Evolutionary conservation across 2,888 invertebrate genomes (phyloP).

Genomic region (Andrena praecox): DNA sequence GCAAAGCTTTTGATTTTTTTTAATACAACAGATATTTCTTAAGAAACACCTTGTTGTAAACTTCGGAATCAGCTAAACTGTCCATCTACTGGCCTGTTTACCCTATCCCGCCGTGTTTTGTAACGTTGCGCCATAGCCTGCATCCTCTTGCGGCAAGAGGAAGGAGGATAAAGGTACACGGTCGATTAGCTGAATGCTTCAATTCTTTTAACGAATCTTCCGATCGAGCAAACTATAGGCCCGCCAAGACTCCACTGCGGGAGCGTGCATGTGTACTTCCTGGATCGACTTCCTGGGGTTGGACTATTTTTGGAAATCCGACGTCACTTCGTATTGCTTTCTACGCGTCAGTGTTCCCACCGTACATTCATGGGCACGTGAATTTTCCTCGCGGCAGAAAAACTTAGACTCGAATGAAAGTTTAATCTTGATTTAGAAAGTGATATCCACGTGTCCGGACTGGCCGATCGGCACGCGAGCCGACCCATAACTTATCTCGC

Average conservation of each 20-base stretch:
- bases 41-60: no score
- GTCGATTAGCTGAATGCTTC: background rate
- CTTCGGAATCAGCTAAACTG: no score
- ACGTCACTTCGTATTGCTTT: slow-evolving; percentile 26
- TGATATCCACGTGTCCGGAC: background rate
- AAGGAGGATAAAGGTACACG: background rate
- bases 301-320: slow-evolving; percentile 41
- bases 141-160: slow-evolving; percentile 13
- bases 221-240: background rate
- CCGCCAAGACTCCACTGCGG: slow-evolving; percentile 7
- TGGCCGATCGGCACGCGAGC: slow-evolving; percentile 2
- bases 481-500: slow-evolving; percentile 13
- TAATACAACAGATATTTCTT: no score
- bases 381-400: background rate
- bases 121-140: slow-evolving; percentile 51
- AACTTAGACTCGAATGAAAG: background rate
- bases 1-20: no score
- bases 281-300: slow-evolving; percentile 28
- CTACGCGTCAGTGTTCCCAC: background rate
- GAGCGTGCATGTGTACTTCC: slow-evolving; percentile 9
- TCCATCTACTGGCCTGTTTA: no score
- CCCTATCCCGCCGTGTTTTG: slow-evolving; percentile 30
- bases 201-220: background rate
- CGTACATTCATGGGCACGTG: no score
- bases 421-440: background rate